phyloP scores from a whole-genome alignment of 2,888 invertebrate species.

The Allacma fusca region DNA sequence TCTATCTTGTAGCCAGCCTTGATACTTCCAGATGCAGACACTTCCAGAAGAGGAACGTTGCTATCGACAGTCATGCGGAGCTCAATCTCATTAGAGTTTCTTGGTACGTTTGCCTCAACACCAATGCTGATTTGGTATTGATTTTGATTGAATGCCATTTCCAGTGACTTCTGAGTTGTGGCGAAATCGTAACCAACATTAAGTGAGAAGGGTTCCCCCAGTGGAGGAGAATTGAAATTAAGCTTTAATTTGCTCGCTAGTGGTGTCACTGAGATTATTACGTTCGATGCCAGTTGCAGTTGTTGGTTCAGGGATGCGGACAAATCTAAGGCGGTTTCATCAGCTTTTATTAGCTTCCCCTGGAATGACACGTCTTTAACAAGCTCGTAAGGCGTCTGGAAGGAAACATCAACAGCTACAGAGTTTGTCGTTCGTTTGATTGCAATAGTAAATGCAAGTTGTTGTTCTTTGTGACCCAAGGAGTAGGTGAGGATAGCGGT shows the following conservation, averaged over 20 bases:
- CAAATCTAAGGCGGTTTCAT: slow-evolving; percentile 43
- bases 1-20: slow-evolving; percentile 52
- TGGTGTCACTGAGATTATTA: slow-evolving; percentile 44
- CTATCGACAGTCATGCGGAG: slow-evolving; percentile 53
- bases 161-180: slow-evolving; percentile 42
- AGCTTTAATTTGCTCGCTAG: slow-evolving; percentile 46
- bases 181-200: slow-evolving; percentile 52
- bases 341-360: slow-evolving; percentile 31
- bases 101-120: slow-evolving; percentile 49
- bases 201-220: slow-evolving; percentile 51
- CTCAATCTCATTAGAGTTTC: slow-evolving; percentile 49
- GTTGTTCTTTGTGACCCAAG: slow-evolving; percentile 33
- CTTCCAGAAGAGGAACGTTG: slow-evolving; percentile 52
- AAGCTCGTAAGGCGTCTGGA: slow-evolving; percentile 53
- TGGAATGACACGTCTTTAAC: slow-evolving; percentile 26
- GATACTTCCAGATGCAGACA: slow-evolving; percentile 55
- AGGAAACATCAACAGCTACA: slow-evolving; percentile 44
- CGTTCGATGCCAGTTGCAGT: slow-evolving; percentile 38
- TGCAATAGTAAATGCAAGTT: slow-evolving; percentile 42
- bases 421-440: slow-evolving; percentile 38
- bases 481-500: slow-evolving; percentile 48
- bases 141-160: slow-evolving; percentile 51
- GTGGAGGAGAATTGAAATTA: slow-evolving; percentile 48
- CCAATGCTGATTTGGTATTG: slow-evolving; percentile 51
- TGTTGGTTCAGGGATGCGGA: slow-evolving; percentile 47